These are phyloP conservation scores for Aleadryas rufinucha DNA, from an alignment of 2,113 vertebrate species.

Conservation along the genomic window DNA sequence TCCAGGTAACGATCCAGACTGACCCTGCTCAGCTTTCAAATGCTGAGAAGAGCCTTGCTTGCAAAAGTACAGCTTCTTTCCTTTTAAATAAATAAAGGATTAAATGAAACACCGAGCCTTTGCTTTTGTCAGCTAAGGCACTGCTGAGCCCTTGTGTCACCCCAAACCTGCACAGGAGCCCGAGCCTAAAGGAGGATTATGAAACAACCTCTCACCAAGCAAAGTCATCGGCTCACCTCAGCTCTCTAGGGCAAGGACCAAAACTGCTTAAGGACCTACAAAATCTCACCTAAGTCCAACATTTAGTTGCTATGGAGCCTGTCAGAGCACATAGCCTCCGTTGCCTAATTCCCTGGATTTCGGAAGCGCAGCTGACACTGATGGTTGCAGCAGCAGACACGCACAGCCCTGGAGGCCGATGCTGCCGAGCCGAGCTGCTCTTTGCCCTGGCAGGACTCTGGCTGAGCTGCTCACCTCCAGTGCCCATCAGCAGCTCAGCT, in stretches of 20 bases:
- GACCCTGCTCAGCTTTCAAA: background rate
- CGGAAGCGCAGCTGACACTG: rapidly evolving
- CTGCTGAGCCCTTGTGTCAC: background rate
- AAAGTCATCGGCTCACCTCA: background rate
- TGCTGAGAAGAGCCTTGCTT: background rate
- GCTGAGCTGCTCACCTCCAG: background rate
- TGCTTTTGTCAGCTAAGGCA: background rate
- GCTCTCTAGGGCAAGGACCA: background rate
- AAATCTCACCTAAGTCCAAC: background rate
- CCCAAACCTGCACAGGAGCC: background rate
- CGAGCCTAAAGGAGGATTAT: background rate
- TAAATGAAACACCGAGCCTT: background rate
- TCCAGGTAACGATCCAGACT: background rate
- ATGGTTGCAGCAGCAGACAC: background rate
- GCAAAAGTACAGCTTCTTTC: background rate
- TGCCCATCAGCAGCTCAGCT: background rate
- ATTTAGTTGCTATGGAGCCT: background rate
- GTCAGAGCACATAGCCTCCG: background rate
- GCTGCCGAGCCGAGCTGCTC: background rate
- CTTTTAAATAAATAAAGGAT: background rate
- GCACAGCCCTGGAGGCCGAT: background rate
- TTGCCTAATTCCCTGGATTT: background rate
- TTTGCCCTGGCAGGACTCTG: background rate
- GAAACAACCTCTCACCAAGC: background rate
- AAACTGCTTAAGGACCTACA: background rate